These are phyloP conservation scores for Periphyllus acericola DNA, from an alignment of 2,888 invertebrate genomes.

Conservation along the genomic window DNA sequence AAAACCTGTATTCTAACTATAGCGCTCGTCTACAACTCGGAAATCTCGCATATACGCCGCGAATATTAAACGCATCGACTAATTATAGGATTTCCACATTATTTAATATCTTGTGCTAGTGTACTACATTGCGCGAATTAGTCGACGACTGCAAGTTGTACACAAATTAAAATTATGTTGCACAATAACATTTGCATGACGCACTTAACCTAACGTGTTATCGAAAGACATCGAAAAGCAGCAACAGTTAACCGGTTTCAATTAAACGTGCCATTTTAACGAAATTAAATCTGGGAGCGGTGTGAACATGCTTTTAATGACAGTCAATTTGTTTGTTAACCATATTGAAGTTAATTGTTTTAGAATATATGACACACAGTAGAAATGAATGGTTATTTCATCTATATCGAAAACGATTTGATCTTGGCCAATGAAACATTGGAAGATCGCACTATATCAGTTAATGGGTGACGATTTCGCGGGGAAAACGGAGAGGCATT, in stretches of 20 bases:
- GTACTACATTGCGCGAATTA: not conserved
- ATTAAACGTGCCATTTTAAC: slow-evolving; percentile 1
- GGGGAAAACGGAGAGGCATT: too few relatives aligned
- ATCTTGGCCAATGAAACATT: too few relatives aligned
- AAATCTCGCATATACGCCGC: not conserved
- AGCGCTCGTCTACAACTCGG: not conserved
- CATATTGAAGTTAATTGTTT: not conserved
- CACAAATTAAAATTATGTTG: not conserved
- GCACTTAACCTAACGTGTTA: not conserved
- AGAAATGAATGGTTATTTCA: too few relatives aligned
- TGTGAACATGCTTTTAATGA: not conserved
- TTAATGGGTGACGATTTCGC: too few relatives aligned
- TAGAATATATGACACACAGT: too few relatives aligned
- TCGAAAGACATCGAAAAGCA: not conserved
- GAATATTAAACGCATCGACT: not conserved
- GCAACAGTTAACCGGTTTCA: not conserved
- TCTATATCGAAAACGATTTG: too few relatives aligned
- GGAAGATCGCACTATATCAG: too few relatives aligned
- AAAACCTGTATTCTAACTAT: slow-evolving; percentile 10
- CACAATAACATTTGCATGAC: slow-evolving; percentile 3
- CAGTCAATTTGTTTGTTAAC: not conserved
- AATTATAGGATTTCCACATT: not conserved
- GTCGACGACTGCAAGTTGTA: not conserved
- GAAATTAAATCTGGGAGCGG: not conserved
- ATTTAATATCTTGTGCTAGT: not conserved